A percentile compares a stretch with the other conserved stretches of the same genome.
Evolutionary conservation across 2,113 vertebrate genomes (phyloP).

Genomic region (Heterochromis multidens): DNA sequence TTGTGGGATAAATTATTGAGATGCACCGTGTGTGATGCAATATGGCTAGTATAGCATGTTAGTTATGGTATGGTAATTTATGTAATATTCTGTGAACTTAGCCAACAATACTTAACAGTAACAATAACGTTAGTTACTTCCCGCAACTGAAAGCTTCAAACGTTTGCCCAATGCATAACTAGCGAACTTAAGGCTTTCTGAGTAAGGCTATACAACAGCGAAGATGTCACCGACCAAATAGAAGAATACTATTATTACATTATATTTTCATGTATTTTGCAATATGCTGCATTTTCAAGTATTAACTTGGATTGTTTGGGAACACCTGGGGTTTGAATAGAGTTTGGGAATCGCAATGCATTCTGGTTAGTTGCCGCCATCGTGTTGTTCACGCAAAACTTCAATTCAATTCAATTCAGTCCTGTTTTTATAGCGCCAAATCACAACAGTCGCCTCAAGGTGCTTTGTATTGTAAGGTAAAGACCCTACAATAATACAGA

Average conservation of each 20-base stretch:
- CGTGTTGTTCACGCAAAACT: too few relatives aligned
- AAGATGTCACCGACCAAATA: background rate
- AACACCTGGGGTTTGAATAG: background rate
- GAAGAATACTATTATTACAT: background rate
- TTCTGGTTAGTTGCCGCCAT: too few relatives aligned
- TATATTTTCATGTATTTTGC: background rate
- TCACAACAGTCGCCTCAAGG: too few relatives aligned
- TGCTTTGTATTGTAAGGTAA: too few relatives aligned
- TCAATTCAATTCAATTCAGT: too few relatives aligned
- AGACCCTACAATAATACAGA: too few relatives aligned
- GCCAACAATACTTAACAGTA: background rate
- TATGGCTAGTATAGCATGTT: background rate
- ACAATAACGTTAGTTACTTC: background rate
- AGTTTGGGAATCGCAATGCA: background rate
- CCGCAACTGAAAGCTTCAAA: too few relatives aligned
- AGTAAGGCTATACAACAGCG: background rate
- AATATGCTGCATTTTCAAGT: background rate
- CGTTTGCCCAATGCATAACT: background rate
- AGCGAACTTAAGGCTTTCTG: background rate
- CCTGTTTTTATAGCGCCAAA: too few relatives aligned
- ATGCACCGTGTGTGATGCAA: background rate
- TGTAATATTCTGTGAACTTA: background rate
- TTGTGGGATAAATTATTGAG: background rate
- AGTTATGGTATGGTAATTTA: background rate
- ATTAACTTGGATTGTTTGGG: background rate